Evolutionary conservation across 2,797 vertebrate genomes (phyloP).

Genomic region (Thaleichthys pacificus): DNA sequence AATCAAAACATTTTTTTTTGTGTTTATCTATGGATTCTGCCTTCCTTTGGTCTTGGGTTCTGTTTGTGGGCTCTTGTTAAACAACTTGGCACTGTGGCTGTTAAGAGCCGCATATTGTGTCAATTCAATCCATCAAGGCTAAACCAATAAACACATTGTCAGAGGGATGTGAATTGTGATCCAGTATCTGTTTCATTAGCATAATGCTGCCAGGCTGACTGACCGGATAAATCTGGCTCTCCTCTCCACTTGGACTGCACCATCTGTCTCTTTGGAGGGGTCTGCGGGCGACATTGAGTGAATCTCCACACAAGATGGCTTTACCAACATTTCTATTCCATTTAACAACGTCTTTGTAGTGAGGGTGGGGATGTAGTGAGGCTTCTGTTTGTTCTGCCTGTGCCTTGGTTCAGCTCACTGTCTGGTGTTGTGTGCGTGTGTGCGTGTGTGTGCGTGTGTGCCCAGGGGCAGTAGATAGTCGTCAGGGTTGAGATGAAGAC

Average conservation of each 20-base stretch:
- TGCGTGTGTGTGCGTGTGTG: constrained; percentile 24
- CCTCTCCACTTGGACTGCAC: not conserved
- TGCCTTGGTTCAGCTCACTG: no score
- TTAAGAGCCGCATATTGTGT: not conserved
- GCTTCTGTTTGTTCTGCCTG: no score
- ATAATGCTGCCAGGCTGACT: constrained; percentile 5
- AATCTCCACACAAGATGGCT: not conserved
- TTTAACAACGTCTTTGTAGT: not conserved
- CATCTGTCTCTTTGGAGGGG: not conserved
- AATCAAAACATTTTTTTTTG: constrained; percentile 45
- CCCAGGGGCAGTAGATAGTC: constrained; percentile 58
- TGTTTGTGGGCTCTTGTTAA: not conserved
- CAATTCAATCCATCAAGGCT: not conserved
- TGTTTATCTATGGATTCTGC: constrained; percentile 36
- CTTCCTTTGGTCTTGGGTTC: not conserved
- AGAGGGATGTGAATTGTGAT: not conserved
- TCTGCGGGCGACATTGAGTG: not conserved
- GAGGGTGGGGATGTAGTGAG: no score
- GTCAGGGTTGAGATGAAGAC: constrained; percentile 60
- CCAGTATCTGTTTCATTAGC: not conserved
- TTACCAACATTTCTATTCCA: not conserved
- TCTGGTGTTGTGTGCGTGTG: not conserved
- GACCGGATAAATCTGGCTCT: constrained; percentile 3
- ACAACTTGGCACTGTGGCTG: not conserved
- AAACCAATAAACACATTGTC: constrained; percentile 3